Conservation (phyloP, 2,888 invertebrate species). For the Caenorhabditis wallacei region DNA sequence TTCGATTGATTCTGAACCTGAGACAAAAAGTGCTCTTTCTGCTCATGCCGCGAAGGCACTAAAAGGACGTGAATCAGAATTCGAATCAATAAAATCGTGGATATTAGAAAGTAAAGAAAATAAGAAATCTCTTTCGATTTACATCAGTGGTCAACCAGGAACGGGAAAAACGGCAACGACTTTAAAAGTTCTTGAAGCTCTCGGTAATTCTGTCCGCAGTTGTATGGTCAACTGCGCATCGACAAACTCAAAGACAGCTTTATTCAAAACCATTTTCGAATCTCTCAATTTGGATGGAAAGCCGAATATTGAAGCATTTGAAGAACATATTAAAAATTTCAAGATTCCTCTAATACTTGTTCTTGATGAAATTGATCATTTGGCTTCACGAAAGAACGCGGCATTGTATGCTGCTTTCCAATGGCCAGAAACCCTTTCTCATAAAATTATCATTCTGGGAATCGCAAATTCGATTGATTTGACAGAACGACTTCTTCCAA, state of each 20-base stretch:
- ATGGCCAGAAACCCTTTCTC: constrained; percentile 68
- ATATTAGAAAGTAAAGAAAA: constrained; percentile 87
- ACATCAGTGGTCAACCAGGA: constrained; percentile 97
- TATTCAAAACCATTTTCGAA: constrained; percentile 64
- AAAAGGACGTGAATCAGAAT: constrained; percentile 90
- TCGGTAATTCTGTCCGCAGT: constrained; percentile 39
- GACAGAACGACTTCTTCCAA: constrained; percentile 92
- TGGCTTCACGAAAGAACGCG: constrained; percentile 56
- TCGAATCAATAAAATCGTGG: constrained; percentile 88
- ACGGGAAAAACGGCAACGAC: constrained; percentile 86
- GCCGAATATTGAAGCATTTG: constrained; percentile 33
- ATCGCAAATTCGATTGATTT: constrained; percentile 97
- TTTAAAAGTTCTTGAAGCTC: constrained; percentile 67
- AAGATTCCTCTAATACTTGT: constrained; percentile 64
- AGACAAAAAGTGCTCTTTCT: neutral
- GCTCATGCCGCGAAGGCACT: constrained; percentile 29
- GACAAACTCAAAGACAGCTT: constrained; percentile 54
- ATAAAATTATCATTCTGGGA: constrained; percentile 75
- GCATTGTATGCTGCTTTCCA: constrained; percentile 68
- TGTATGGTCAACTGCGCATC: constrained; percentile 75
- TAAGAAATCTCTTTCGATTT: constrained; percentile 90
- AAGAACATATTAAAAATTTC: constrained; percentile 24
- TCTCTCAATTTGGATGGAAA: constrained; percentile 46
- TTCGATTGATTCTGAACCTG: constrained; percentile 4
- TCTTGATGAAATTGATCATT: constrained; percentile 72